phyloP scores from a whole-genome alignment of 2,797 vertebrate species.

The Liasis olivaceus region DNA sequence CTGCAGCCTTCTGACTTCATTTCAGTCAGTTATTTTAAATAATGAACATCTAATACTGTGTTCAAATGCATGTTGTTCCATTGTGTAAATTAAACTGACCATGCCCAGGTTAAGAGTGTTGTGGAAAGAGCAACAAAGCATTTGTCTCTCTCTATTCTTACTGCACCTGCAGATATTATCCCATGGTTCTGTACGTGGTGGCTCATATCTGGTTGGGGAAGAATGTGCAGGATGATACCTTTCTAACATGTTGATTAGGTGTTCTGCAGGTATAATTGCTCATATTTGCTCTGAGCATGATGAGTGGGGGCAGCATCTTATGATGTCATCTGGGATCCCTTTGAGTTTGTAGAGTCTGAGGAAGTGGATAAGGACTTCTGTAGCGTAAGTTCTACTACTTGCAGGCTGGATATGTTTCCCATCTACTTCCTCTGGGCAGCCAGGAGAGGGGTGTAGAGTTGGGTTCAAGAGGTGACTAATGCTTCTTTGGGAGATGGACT shows the following conservation, averaged over 20 bases:
- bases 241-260: neutral
- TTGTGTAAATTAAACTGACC: neutral
- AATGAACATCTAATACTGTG: neutral
- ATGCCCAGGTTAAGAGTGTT: neutral
- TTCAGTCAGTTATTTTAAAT: neutral
- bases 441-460: neutral
- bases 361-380: neutral
- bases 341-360: too few relatives aligned
- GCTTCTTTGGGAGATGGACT: neutral
- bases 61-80: neutral
- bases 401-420: neutral
- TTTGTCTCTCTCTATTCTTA: neutral
- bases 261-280: too few relatives aligned
- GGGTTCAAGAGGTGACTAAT: neutral
- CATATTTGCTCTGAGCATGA: too few relatives aligned
- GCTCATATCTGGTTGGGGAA: neutral
- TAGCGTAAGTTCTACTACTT: neutral
- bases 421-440: neutral
- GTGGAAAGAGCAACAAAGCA: neutral
- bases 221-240: neutral
- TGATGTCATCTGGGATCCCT: too few relatives aligned
- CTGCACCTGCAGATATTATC: neutral
- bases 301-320: too few relatives aligned
- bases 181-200: neutral
- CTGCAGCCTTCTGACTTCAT: neutral